A percentile compares a stretch with the other conserved stretches of the same genome.
Evolutionary conservation across 2,797 vertebrate species (phyloP).

Genomic region (Myripristis murdjan): DNA sequence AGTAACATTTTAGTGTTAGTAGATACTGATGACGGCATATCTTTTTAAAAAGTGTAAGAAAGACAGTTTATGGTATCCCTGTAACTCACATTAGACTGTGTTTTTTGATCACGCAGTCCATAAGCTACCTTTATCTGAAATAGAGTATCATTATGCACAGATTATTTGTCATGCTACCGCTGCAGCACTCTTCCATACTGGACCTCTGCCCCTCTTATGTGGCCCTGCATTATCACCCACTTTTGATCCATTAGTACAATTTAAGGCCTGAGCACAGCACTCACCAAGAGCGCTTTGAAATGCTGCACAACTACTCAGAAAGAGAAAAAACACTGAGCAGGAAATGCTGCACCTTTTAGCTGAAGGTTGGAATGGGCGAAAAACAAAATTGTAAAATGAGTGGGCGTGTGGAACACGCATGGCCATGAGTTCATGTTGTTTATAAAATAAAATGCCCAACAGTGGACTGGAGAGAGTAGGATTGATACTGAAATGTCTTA

Average conservation of each 20-base stretch:
- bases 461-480: not conserved
- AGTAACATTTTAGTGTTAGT: not conserved
- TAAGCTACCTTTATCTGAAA: not conserved
- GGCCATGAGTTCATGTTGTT: not conserved
- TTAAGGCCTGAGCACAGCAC: constrained; percentile 77
- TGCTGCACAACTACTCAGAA: not conserved
- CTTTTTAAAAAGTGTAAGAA: not conserved
- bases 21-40: not conserved
- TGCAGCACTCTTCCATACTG: constrained; percentile 78
- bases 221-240: constrained; percentile 87
- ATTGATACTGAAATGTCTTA: not conserved
- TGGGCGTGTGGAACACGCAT: not conserved
- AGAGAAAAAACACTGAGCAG: not conserved
- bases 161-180: constrained; percentile 20
- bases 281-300: constrained; percentile 74
- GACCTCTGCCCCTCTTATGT: constrained; percentile 82
- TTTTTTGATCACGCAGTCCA: not conserved
- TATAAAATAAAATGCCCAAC: not conserved
- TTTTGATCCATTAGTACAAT: constrained; percentile 89
- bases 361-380: not conserved
- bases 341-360: constrained; percentile 1
- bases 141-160: not conserved
- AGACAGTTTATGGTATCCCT: not conserved
- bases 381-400: not conserved
- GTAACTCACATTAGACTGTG: too few species aligned